Conservation (phyloP, 2,113 vertebrate genomes). For the Istiophorus platypterus region DNA sequence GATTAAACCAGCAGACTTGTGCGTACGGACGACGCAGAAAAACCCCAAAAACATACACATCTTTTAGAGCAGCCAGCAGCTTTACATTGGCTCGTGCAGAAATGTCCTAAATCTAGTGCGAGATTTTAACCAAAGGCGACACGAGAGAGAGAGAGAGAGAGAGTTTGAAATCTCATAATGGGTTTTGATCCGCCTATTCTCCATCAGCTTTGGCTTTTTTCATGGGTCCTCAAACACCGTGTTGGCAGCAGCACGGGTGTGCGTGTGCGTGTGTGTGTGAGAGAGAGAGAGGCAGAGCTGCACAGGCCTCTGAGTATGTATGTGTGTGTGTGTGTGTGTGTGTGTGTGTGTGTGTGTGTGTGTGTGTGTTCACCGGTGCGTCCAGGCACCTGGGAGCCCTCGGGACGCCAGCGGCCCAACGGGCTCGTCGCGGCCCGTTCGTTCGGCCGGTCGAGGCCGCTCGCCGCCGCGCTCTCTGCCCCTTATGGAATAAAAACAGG, state of each 20-base stretch:
- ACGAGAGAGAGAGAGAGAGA: no score
- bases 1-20: slow-evolving; percentile 1
- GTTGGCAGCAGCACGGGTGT: slow-evolving; percentile 57
- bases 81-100: slow-evolving; percentile 11
- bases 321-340: slow-evolving; percentile 1
- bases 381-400: slow-evolving; percentile 43
- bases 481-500: slow-evolving; percentile 32
- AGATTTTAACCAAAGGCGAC: slow-evolving; percentile 39
- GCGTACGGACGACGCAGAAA: no score
- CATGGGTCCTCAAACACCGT: slow-evolving; percentile 53
- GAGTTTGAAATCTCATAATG: slow-evolving; percentile 75
- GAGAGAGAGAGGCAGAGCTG: no score
- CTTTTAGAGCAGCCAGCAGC: slow-evolving; percentile 19
- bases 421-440: slow-evolving; percentile 39
- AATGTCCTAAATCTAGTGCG: slow-evolving; percentile 43
- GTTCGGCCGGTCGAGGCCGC: no score
- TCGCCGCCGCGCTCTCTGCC: slow-evolving; percentile 32
- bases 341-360: slow-evolving; percentile 3
- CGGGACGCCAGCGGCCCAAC: slow-evolving; percentile 36
- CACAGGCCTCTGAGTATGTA: neutral
- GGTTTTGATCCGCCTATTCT: slow-evolving; percentile 77
- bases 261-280: neutral
- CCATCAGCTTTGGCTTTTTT: slow-evolving; percentile 67
- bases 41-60: neutral
- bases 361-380: slow-evolving; percentile 7